Evolutionary conservation across 2,113 vertebrate species (phyloP).

Genomic region (Cacatua alba): DNA sequence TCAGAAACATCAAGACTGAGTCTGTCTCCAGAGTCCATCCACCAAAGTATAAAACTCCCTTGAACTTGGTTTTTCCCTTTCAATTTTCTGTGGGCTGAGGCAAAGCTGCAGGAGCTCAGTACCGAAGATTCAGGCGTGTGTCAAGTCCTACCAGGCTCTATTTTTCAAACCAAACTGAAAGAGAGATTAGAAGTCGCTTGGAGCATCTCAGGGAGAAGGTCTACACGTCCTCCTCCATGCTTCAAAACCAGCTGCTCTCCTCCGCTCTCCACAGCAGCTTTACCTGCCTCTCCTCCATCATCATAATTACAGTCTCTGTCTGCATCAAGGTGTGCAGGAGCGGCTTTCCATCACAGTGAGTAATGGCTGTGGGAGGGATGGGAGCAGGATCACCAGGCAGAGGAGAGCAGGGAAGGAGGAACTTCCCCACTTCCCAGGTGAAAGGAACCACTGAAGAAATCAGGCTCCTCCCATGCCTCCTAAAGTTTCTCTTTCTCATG

Average conservation of each 20-base stretch:
- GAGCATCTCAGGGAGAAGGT: neutral
- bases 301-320: neutral
- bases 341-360: neutral
- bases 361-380: neutral
- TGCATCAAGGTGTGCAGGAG: neutral
- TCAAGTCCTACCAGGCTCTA: neutral
- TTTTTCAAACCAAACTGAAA: neutral
- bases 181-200: neutral
- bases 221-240: fast-evolving
- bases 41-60: neutral
- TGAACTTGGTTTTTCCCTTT: neutral
- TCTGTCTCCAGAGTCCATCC: neutral
- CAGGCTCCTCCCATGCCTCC: neutral
- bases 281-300: conserved; percentile 7
- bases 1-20: neutral
- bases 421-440: neutral
- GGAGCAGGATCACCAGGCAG: neutral
- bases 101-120: neutral
- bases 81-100: neutral
- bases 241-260: neutral
- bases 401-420: neutral
- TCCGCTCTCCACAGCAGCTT: neutral
- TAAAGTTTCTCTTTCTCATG: neutral
- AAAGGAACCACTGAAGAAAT: neutral
- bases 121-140: fast-evolving